Conservation (phyloP, 2,113 vertebrate genomes). For the Semnornis frantzii region DNA sequence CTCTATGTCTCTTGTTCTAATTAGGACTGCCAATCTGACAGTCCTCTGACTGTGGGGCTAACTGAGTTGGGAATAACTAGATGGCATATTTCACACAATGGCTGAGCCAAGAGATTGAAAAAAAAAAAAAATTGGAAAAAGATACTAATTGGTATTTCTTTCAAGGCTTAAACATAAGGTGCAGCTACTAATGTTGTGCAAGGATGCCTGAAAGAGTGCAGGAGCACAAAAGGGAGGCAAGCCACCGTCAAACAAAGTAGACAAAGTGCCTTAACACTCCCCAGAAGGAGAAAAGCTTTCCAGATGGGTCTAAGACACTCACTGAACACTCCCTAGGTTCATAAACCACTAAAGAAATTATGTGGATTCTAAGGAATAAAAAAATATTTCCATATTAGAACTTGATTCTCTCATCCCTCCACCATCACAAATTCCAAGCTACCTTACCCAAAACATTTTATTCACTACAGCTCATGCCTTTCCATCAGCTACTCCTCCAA, state of each 20-base stretch:
- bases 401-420: not conserved
- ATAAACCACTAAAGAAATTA: not conserved
- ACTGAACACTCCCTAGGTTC: not conserved
- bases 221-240: accelerated
- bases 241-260: not conserved
- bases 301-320: not conserved
- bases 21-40: not conserved
- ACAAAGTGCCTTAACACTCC: not conserved
- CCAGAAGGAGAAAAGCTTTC: not conserved
- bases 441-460: not conserved
- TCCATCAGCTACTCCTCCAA: not conserved
- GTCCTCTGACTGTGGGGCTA: not conserved
- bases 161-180: not conserved
- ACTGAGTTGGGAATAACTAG: not conserved
- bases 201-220: not conserved
- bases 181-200: not conserved
- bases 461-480: not conserved
- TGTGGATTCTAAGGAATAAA: not conserved
- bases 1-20: not conserved
- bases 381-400: not conserved
- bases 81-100: not conserved
- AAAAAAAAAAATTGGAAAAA: not conserved
- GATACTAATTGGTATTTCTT: not conserved
- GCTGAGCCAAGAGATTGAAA: not conserved
- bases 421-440: not conserved